Conservation (phyloP, 92 coral and sea anemone genomes). For the Bergia puertoricense region DNA sequence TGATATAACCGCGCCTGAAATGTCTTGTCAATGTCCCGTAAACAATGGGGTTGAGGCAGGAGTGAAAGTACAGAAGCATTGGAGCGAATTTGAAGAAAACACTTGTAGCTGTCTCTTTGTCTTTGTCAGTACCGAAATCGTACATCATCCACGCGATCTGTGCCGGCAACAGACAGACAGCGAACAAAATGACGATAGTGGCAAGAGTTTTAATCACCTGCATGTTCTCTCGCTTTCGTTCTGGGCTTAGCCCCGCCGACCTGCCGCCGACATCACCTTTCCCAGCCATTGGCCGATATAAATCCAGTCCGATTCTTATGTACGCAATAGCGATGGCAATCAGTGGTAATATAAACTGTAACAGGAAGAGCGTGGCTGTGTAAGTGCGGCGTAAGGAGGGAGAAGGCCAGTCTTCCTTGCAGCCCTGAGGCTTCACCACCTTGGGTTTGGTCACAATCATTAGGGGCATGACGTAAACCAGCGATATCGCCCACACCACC, state of each 20-base stretch:
- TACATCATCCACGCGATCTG: constrained; percentile 92
- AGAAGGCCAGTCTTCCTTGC: constrained; percentile 83
- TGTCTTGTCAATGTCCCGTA: constrained; percentile 89
- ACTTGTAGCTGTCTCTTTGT: constrained; percentile 55
- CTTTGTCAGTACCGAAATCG: constrained; percentile 78
- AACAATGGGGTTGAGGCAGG: constrained; percentile 89
- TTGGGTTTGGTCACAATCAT: constrained; percentile 65
- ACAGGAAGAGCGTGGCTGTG: constrained; percentile 75
- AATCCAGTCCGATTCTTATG: constrained; percentile 85
- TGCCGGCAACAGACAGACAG: constrained; percentile 90
- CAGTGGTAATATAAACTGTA: constrained; percentile 84
- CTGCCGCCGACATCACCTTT: constrained; percentile 57
- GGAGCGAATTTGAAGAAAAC: constrained; percentile 71
- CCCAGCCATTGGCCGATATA: constrained; percentile 62
- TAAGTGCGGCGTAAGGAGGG: constrained; percentile 65
- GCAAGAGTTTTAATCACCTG: constrained; percentile 94
- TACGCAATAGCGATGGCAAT: constrained; percentile 87
- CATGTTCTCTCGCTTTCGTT: constrained; percentile 82
- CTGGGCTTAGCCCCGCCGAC: constrained; percentile 51
- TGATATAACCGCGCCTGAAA: constrained; percentile 82
- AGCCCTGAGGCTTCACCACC: constrained; percentile 72
- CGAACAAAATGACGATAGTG: constrained; percentile 84
- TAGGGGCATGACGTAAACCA: constrained; percentile 75
- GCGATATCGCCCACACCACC: constrained; percentile 76
- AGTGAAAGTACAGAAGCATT: constrained; percentile 81